Base-by-base conservation (phyloP, 2,797 vertebrate genomes). In the Limosa lapponica region DNA sequence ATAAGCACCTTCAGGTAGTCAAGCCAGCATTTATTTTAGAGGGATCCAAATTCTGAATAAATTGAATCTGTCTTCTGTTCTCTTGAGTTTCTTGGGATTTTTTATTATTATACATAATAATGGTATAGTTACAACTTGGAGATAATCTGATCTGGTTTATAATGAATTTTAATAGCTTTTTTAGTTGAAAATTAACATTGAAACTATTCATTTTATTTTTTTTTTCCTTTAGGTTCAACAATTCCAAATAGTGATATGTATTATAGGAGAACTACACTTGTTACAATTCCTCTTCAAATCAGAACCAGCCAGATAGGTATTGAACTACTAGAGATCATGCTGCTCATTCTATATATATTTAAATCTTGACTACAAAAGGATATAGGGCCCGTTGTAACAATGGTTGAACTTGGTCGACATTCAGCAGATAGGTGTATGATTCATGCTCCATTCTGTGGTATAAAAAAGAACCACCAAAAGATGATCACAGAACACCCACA, bases 81-180 rank as follows among this genome's bases (percentile, higher is more conserved):
- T 66, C 3, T 58, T 49, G 11, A 14, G 6, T 2, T 39, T 44
- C 43, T 58, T 17, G 7, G 8, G 0, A 0, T 1, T 37, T 32
- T 58, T 69, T n/a, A 22, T 13, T 64, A 43, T 69, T 65, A 57
- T 39, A 46, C 84, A 24, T 25, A 70, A 46, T 5, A 62, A 28
- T 3, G 46, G 0, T 34, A 4, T 18, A 46, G 6, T 52, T 83
- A 27, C 32, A 87, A 37, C 5, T 58, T 62, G 37, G 48, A 78
- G 16, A 34, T 37, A 66, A 81, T 66, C 10, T 51, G 22, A 54
- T 4, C 4, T 61, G 32, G 2, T 3, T 90, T 66, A 59, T n/a
- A 48, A 36, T 12, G 7, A 70, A 41, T 67, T 46, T 73, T n/a
- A 67, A 39, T 23, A 5, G 3, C 24, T 58, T 57, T 67, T 67